These are phyloP conservation scores for Typhlichthys eigenmanni DNA, from an alignment of 2,797 vertebrate species.

Conservation along the genomic window DNA sequence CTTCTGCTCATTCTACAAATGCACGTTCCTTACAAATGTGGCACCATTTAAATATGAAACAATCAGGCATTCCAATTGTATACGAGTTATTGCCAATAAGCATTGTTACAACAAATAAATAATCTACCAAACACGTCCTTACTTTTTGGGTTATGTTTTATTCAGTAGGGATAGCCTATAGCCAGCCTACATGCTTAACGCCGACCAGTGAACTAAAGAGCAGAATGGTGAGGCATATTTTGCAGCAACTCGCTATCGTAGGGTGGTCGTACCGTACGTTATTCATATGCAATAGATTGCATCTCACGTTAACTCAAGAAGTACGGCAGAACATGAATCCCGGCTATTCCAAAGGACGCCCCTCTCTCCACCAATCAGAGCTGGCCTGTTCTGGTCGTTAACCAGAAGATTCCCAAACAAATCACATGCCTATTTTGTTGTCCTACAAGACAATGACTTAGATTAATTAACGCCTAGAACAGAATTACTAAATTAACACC, in stretches of 20 bases:
- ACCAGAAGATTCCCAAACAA: conserved; percentile 9
- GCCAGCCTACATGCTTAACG: too few species aligned
- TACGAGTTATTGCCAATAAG: too few species aligned
- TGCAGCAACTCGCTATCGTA: conserved; percentile 14
- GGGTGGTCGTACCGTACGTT: conserved; percentile 9
- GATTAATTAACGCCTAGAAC: neutral
- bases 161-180: too few species aligned
- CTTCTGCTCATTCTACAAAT: too few species aligned
- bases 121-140: too few species aligned
- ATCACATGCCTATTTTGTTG: neutral
- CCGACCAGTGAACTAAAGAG: neutral
- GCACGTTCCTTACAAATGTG: too few species aligned
- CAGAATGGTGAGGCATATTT: neutral
- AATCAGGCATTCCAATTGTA: too few species aligned
- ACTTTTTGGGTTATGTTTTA: too few species aligned
- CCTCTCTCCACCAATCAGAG: conserved; percentile 50
- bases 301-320: conserved; percentile 43
- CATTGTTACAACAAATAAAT: too few species aligned
- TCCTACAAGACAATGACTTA: neutral
- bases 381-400: conserved; percentile 16
- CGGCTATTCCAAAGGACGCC: conserved; percentile 53
- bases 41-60: too few species aligned
- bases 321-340: conserved; percentile 31
- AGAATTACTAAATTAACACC: neutral
- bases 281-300: conserved; percentile 11